A percentile compares a stretch with the other conserved stretches of the same genome.
phyloP scores from a whole-genome alignment of 2,113 vertebrate species.

The Solenodon paradoxus region DNA sequence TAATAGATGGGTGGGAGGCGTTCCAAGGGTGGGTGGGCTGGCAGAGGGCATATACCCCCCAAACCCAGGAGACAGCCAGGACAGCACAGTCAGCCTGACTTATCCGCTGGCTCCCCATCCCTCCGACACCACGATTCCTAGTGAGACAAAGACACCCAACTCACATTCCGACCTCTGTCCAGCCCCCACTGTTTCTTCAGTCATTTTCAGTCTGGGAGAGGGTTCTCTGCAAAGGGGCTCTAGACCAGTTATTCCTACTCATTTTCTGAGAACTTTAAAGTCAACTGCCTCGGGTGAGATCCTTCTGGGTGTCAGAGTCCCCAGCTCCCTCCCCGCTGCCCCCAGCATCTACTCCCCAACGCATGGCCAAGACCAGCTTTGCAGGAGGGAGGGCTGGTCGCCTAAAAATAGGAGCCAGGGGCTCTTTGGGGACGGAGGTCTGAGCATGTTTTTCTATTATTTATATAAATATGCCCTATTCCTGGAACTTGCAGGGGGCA shows the following conservation, averaged over 20 bases:
- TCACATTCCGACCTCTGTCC: background rate
- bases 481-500: background rate
- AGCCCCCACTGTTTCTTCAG: background rate
- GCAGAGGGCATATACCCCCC: background rate
- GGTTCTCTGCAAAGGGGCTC: background rate
- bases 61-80: background rate
- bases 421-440: background rate
- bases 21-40: background rate
- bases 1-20: background rate
- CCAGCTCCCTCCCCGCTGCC: background rate
- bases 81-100: background rate
- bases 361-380: background rate
- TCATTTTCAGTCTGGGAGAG: background rate
- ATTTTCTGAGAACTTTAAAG: background rate
- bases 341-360: background rate
- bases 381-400: background rate
- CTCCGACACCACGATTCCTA: background rate
- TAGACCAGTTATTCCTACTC: background rate
- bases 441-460: background rate
- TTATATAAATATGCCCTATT: conserved; percentile 45
- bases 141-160: background rate
- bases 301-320: no score
- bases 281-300: background rate
- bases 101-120: rapidly evolving
- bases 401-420: conserved; percentile 27